Percentiles rank a stretch among this genome's conserved stretches.
Conservation (phyloP, 2,113 vertebrate species). For the Podocnemis expansa region DNA sequence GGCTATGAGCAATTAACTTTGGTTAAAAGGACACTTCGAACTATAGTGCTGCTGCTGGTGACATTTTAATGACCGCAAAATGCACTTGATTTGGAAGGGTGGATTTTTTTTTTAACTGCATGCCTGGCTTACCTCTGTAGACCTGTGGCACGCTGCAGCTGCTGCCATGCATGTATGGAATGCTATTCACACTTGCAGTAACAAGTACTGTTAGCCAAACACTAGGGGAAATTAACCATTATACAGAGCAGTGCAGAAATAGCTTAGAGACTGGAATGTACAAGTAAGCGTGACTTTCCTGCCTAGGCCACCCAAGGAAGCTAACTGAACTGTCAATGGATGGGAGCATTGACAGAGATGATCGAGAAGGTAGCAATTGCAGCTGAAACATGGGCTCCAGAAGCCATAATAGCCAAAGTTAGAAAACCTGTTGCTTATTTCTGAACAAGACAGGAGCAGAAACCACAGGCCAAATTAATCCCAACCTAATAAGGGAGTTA, state of each 20-base stretch:
- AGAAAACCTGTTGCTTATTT: not conserved
- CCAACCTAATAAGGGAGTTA: not conserved
- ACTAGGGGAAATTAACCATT: not conserved
- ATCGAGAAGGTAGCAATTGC: not conserved
- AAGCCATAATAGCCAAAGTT: not conserved
- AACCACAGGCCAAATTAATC: not conserved
- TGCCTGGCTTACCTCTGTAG: slow-evolving; percentile 16
- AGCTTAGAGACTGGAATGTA: not conserved
- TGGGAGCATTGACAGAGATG: not conserved
- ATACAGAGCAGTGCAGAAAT: not conserved
- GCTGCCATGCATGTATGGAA: not conserved
- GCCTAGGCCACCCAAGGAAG: slow-evolving; percentile 12
- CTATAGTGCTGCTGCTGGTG: slow-evolving; percentile 17
- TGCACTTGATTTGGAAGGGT: slow-evolving; percentile 42
- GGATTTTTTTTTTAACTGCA: not conserved
- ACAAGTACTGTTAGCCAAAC: fast-evolving
- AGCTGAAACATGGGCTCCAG: not conserved
- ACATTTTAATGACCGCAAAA: slow-evolving; percentile 66
- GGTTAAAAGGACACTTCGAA: slow-evolving; percentile 71
- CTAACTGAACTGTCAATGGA: not conserved
- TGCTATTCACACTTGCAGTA: slow-evolving; percentile 14
- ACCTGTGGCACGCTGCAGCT: slow-evolving; percentile 62
- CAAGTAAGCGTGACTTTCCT: not conserved
- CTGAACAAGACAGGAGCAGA: not conserved
- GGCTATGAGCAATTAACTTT: slow-evolving; percentile 62